Conservation (phyloP, 2,888 invertebrate genomes). For the Metalampra italica region DNA sequence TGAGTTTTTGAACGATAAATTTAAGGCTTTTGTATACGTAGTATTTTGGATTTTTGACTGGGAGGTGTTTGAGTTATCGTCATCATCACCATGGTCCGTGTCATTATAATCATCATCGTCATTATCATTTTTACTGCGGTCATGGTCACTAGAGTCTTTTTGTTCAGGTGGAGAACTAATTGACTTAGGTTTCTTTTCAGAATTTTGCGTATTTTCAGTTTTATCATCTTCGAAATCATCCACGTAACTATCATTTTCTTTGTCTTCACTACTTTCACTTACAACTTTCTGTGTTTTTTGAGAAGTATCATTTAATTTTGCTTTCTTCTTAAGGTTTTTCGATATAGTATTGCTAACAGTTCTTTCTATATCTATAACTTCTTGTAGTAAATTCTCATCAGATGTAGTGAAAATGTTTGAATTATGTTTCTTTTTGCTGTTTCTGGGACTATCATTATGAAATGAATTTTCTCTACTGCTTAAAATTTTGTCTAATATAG, state of each 20-base stretch:
- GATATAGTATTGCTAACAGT: slow-evolving; percentile 51
- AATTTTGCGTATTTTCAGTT: slow-evolving; percentile 34
- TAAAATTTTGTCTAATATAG: slow-evolving; percentile 61
- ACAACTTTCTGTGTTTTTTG: slow-evolving; percentile 15
- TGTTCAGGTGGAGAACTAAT: background rate
- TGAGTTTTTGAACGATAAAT: slow-evolving; percentile 58
- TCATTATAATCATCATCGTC: slow-evolving; percentile 16
- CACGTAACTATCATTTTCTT: slow-evolving; percentile 51
- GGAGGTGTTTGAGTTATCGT: slow-evolving; percentile 17
- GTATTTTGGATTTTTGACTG: slow-evolving; percentile 22
- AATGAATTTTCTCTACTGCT: slow-evolving; percentile 60
- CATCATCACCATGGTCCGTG: slow-evolving; percentile 12
- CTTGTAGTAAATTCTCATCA: slow-evolving; percentile 66
- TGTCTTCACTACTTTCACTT: slow-evolving; percentile 24
- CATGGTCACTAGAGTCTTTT: slow-evolving; percentile 3
- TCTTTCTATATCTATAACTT: slow-evolving; percentile 61
- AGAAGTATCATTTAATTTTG: slow-evolving; percentile 16
- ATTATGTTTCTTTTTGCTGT: slow-evolving; percentile 26
- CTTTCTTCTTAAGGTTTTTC: slow-evolving; percentile 28
- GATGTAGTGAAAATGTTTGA: slow-evolving; percentile 55
- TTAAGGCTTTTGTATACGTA: slow-evolving; percentile 46
- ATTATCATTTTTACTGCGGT: slow-evolving; percentile 9
- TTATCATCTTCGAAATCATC: slow-evolving; percentile 73
- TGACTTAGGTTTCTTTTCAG: slow-evolving; percentile 10
- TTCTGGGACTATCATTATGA: slow-evolving; percentile 36